A percentile compares a stretch with the other conserved stretches of the same genome.
Evolutionary conservation across 1,140 invertebrate genomes (phyloP).

Genomic region (Meteorus sp.): DNA sequence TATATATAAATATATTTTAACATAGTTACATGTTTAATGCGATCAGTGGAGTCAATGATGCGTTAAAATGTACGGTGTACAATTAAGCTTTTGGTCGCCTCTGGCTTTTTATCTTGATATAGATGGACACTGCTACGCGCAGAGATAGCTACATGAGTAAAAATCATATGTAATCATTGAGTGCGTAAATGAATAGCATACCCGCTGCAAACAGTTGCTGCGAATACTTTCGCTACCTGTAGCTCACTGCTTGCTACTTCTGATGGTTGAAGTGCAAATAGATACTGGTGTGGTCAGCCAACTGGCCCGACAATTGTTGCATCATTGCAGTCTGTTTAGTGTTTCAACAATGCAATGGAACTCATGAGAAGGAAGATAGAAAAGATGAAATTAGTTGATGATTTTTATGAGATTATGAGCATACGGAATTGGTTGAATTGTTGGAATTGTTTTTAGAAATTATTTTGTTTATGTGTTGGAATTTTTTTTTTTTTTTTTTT

Average conservation of each 20-base stretch:
- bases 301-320: slow-evolving; percentile 23
- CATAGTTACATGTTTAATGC: neutral
- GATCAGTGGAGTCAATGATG: slow-evolving; percentile 12
- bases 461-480: no score
- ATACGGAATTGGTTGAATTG: no score
- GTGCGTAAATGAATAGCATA: neutral
- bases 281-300: slow-evolving; percentile 22
- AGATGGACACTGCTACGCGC: neutral
- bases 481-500: no score
- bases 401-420: no score
- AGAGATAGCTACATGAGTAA: neutral
- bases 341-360: no score
- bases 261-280: slow-evolving; percentile 22
- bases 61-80: slow-evolving; percentile 10
- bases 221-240: slow-evolving; percentile 25
- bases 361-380: no score
- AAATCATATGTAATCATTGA: neutral
- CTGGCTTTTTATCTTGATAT: neutral
- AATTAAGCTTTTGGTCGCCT: neutral
- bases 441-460: no score
- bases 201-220: neutral
- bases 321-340: slow-evolving; percentile 19
- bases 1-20: neutral
- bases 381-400: no score
- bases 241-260: no score